Percentiles rank a stretch among this genome's conserved stretches.
Evolutionary conservation across 2,113 vertebrate genomes (phyloP).

Genomic region (Stigmatopora argus): DNA sequence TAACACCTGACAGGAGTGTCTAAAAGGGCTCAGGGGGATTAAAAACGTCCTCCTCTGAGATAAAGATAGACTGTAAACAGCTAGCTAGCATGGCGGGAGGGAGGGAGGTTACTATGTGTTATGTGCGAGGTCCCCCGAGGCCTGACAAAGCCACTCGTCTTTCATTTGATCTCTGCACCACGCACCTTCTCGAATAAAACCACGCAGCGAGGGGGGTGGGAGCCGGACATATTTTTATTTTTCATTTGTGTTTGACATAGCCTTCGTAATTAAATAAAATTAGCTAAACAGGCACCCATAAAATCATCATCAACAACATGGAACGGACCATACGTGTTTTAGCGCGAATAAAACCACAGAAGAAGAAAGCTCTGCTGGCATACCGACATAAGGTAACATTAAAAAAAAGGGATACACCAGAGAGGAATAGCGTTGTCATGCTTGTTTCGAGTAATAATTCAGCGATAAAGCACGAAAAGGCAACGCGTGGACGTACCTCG

Average conservation of each 20-base stretch:
- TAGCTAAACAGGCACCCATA: not conserved
- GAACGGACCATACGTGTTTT: not conserved
- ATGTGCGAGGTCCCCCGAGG: slow-evolving; percentile 25
- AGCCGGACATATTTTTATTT: slow-evolving; percentile 5
- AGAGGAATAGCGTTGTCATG: not conserved
- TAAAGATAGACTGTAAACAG: not conserved
- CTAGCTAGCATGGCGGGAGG: not conserved
- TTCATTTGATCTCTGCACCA: slow-evolving; percentile 58
- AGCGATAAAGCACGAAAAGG: not conserved
- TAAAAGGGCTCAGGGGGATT: not conserved
- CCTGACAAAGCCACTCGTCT: slow-evolving; percentile 38
- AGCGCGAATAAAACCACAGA: not conserved
- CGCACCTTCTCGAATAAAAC: slow-evolving; percentile 22
- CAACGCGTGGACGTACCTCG: slow-evolving; percentile 68
- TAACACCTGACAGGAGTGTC: not conserved
- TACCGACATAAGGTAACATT: not conserved
- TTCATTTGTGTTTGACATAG: not conserved
- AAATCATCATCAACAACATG: not conserved
- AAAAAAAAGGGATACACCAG: not conserved
- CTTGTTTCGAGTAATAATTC: not conserved
- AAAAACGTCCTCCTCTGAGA: slow-evolving; percentile 14
- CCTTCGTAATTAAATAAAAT: not conserved
- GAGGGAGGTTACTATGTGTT: slow-evolving; percentile 1
- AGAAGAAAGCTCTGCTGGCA: not conserved
- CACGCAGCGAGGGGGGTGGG: not conserved